These are phyloP conservation scores for Styela clava DNA, from an alignment of 23 tunicate species.

Conservation along the genomic window DNA sequence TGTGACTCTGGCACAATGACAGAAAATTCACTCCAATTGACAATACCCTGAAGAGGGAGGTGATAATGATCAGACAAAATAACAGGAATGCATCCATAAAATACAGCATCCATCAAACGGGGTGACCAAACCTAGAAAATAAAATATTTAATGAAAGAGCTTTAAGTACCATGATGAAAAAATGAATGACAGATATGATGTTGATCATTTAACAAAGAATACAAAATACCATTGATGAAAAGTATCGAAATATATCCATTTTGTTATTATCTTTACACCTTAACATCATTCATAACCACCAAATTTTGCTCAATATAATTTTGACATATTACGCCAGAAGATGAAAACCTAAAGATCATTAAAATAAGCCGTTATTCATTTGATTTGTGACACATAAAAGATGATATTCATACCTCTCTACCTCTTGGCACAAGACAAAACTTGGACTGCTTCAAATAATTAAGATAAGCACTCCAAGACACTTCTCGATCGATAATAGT, in stretches of 20 bases:
- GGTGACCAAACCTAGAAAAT: conserved; percentile 54
- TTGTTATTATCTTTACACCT: too few relatives aligned
- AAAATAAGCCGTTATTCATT: too few relatives aligned
- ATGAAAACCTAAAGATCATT: too few relatives aligned
- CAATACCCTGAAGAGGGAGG: conserved; percentile 73
- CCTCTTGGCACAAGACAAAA: conserved; percentile 77
- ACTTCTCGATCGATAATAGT: conserved; percentile 34
- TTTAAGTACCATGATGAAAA: background rate
- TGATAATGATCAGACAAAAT: conserved; percentile 79
- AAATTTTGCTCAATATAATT: too few relatives aligned
- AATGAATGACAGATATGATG: too few relatives aligned
- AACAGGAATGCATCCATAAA: conserved; percentile 80
- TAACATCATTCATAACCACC: too few relatives aligned
- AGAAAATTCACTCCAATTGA: conserved; percentile 66
- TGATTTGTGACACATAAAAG: too few relatives aligned
- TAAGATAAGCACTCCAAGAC: conserved; percentile 17
- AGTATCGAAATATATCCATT: too few relatives aligned
- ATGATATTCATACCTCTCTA: conserved; percentile 39
- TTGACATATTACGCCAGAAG: too few relatives aligned
- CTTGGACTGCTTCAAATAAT: conserved; percentile 59
- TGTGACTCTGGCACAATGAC: conserved; percentile 62
- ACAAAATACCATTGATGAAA: too few relatives aligned
- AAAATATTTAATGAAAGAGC: background rate
- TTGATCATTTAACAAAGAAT: too few relatives aligned
- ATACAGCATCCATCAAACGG: conserved; percentile 57